Conservation (phyloP, 1,140 invertebrate genomes). For the Phenacoccus solenopsis region DNA sequence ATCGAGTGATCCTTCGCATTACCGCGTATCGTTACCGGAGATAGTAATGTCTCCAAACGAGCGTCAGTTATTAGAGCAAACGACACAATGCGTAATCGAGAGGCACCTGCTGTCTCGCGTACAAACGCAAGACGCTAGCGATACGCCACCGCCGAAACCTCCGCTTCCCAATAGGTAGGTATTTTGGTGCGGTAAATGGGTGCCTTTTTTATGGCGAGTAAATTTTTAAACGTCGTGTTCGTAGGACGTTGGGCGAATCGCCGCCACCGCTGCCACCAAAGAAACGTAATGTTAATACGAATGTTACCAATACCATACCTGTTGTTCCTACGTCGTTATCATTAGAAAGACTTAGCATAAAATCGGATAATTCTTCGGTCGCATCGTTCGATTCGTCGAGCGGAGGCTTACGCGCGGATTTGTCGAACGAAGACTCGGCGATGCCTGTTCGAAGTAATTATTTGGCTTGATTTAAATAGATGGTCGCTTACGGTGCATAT, state of each 20-base stretch:
- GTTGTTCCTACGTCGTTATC: constrained; percentile 12
- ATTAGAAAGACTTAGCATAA: constrained; percentile 20
- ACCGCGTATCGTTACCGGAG: constrained; percentile 59
- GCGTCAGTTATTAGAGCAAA: constrained; percentile 51
- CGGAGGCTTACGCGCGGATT: constrained; percentile 37
- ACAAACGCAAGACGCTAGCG: constrained; percentile 34
- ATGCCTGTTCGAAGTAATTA: neutral
- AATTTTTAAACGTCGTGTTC: no score
- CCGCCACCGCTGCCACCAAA: constrained; percentile 67
- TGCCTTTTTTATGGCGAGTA: neutral
- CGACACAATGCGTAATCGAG: constrained; percentile 33
- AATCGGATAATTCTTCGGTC: constrained; percentile 18
- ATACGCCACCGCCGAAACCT: constrained; percentile 67
- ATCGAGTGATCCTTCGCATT: constrained; percentile 27
- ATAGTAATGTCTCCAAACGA: constrained; percentile 68
- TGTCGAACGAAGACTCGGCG: constrained; percentile 33
- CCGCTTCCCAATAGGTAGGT: constrained; percentile 57
- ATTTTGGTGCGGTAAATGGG: neutral
- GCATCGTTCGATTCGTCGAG: constrained; percentile 26
- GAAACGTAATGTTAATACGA: constrained; percentile 36
- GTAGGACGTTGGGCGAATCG: constrained; percentile 32
- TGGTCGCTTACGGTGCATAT: neutral
- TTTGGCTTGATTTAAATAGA: neutral
- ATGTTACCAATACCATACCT: constrained; percentile 5
- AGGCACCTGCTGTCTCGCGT: constrained; percentile 27